Evolutionary conservation across 2,888 invertebrate genomes (phyloP).

Genomic region (Anagyrus pseudococci): DNA sequence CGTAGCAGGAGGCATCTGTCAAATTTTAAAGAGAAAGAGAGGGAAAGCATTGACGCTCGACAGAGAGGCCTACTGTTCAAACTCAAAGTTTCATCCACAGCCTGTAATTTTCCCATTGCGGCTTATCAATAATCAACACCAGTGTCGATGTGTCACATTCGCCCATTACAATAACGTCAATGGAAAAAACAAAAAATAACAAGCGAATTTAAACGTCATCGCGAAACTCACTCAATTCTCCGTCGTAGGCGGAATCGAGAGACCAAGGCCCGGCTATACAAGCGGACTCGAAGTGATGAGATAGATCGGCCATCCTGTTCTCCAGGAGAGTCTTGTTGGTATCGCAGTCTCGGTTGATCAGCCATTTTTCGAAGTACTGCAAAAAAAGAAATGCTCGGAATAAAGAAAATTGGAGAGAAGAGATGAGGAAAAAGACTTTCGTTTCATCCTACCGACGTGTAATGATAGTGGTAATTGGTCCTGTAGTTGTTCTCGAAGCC

Average conservation of each 20-base stretch:
- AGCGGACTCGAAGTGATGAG: constrained; percentile 77
- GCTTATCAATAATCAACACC: too few relatives aligned
- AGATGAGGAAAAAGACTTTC: too few relatives aligned
- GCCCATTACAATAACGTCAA: too few relatives aligned
- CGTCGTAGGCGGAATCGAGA: constrained; percentile 70
- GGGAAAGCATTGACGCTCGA: too few relatives aligned
- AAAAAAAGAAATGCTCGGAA: constrained; percentile 42
- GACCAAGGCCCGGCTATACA: constrained; percentile 91
- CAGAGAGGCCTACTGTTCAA: too few relatives aligned
- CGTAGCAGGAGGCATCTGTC: too few relatives aligned
- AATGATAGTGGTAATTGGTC: constrained; percentile 62
- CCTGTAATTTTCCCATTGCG: too few relatives aligned
- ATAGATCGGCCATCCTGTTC: constrained; percentile 77
- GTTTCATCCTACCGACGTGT: constrained; percentile 70
- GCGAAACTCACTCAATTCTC: constrained; percentile 73
- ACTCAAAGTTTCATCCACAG: too few relatives aligned
- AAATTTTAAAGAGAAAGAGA: too few relatives aligned
- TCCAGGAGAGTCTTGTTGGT: constrained; percentile 73
- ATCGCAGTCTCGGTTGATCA: constrained; percentile 77
- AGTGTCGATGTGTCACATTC: too few relatives aligned
- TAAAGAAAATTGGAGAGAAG: neutral
- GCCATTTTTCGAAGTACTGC: constrained; percentile 76
- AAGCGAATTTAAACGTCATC: too few relatives aligned
- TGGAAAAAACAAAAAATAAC: too few relatives aligned
- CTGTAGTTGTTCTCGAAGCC: constrained; percentile 79